Evolutionary conservation across 1,140 invertebrate species (phyloP).

Genomic region (Alviniconcha marisindica): DNA sequence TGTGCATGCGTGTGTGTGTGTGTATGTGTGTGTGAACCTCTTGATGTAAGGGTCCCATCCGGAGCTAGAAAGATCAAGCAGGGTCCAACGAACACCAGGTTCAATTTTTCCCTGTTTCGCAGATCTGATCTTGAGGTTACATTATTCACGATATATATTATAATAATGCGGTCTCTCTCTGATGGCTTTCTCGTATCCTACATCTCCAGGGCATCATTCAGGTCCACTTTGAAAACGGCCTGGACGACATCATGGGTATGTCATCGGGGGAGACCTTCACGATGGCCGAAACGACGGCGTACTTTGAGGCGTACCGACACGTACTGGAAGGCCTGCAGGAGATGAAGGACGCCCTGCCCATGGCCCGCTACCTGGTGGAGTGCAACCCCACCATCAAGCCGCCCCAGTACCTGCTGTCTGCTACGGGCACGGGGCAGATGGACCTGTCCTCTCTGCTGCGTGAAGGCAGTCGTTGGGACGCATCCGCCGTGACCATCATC

Average conservation of each 20-base stretch:
- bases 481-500: constrained; percentile 28
- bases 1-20: too few relatives aligned
- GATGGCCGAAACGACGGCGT: constrained; percentile 78
- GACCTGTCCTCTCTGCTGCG: neutral
- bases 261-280: constrained; percentile 48
- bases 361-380: constrained; percentile 67
- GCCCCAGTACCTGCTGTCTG: constrained; percentile 44
- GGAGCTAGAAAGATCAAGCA: too few relatives aligned
- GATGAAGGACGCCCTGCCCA: constrained; percentile 71
- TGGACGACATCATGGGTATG: constrained; percentile 37
- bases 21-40: too few relatives aligned
- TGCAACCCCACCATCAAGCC: constrained; percentile 55
- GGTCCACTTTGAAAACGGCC: constrained; percentile 70
- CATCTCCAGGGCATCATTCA: constrained; percentile 44
- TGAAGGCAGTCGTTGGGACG: neutral
- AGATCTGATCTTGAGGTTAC: too few relatives aligned
- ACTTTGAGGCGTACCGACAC: constrained; percentile 78
- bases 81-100: too few relatives aligned
- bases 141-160: too few relatives aligned
- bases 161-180: too few relatives aligned
- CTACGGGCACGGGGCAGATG: neutral
- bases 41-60: too few relatives aligned
- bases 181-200: too few relatives aligned
- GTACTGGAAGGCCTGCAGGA: constrained; percentile 74
- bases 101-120: too few relatives aligned